These are phyloP conservation scores for Pseudococcus jackbeardsleyi DNA, from an alignment of 2,888 invertebrate species.

Conservation along the genomic window DNA sequence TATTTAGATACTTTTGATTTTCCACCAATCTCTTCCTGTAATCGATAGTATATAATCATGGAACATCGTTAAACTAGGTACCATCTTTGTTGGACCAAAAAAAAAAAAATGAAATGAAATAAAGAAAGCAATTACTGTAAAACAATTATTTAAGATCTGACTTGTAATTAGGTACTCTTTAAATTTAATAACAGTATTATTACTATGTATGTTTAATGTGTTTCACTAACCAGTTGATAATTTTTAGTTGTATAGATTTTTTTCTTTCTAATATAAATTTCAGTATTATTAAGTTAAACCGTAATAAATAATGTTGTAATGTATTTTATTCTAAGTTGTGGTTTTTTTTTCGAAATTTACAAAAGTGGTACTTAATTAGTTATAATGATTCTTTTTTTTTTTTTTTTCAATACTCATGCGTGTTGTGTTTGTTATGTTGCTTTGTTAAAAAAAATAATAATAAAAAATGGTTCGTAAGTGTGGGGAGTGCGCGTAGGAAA, in stretches of 20 bases:
- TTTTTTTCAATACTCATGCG: conserved; percentile 55
- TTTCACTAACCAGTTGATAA: conserved; percentile 54
- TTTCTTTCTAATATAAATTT: conserved; percentile 52
- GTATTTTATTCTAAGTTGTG: conserved; percentile 27
- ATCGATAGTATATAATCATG: background rate
- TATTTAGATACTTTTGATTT: background rate
- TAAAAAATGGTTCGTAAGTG: background rate
- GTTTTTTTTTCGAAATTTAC: background rate
- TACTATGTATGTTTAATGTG: conserved; percentile 37
- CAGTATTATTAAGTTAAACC: conserved; percentile 58
- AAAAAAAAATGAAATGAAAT: too few species aligned
- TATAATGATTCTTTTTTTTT: conserved; percentile 14
- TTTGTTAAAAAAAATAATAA: background rate
- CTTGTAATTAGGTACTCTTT: conserved; percentile 43
- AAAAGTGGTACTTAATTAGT: conserved; percentile 50
- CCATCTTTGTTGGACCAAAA: background rate
- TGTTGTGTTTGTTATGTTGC: conserved; percentile 34
- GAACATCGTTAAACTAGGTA: background rate
- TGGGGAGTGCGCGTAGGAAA: background rate
- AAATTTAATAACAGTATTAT: conserved; percentile 50
- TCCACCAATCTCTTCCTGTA: background rate
- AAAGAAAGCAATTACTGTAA: background rate
- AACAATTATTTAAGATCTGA: conserved; percentile 27
- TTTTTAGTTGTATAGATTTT: conserved; percentile 45
- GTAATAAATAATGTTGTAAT: conserved; percentile 36